phyloP scores from a whole-genome alignment of 2,888 invertebrate genomes.

The Acanthacorydalis orientalis region DNA sequence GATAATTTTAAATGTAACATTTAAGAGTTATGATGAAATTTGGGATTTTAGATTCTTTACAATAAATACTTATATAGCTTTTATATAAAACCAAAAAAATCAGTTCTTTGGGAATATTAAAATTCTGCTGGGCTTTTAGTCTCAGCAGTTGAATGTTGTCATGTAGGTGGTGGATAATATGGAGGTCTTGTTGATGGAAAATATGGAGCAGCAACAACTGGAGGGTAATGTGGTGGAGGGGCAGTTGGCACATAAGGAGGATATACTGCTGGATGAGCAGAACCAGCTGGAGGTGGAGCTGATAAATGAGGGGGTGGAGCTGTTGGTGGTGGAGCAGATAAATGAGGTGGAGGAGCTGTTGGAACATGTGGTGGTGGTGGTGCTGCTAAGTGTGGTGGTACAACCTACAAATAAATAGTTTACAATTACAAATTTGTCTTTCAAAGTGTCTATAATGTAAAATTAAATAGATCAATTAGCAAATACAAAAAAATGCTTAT shows the following conservation, averaged over 20 bases:
- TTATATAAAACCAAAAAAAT: too few species aligned
- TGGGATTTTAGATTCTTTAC: too few species aligned
- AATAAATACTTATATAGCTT: too few species aligned
- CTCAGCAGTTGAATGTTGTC: not conserved
- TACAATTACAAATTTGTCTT: not conserved
- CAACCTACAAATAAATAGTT: not conserved
- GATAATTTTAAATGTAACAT: too few species aligned
- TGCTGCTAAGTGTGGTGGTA: not conserved
- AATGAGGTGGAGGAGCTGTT: constrained; percentile 2
- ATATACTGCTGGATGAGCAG: constrained; percentile 28
- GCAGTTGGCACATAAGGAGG: constrained; percentile 24
- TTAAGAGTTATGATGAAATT: too few species aligned
- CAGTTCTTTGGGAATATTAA: too few species aligned
- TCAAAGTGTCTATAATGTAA: too few species aligned
- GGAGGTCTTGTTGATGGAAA: constrained; percentile 20
- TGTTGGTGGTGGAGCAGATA: constrained; percentile 7
- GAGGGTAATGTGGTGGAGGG: constrained; percentile 26
- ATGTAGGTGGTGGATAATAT: constrained; percentile 30
- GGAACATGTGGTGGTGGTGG: not conserved
- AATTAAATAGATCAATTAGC: too few species aligned
- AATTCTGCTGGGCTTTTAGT: too few species aligned
- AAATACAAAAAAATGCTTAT: too few species aligned
- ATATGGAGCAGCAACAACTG: constrained; percentile 19
- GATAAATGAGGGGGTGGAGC: constrained; percentile 16
- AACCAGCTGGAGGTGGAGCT: constrained; percentile 21